Evolutionary conservation across 2,888 invertebrate species (phyloP), one percentile per base, ranked within the genome.

Genomic region (Drosophila paranaensis): DNA sequence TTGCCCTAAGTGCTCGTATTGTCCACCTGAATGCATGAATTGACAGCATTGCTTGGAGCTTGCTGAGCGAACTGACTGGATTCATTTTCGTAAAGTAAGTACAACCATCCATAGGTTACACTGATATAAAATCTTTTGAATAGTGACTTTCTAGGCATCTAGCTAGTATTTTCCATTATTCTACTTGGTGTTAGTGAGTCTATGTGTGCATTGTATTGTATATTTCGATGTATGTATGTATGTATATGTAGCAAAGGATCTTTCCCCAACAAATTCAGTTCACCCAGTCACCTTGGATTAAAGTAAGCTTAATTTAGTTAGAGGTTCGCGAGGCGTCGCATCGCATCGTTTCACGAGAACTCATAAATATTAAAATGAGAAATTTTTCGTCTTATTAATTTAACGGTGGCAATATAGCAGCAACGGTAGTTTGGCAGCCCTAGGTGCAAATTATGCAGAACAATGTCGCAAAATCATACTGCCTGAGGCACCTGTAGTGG

Each of bases 321-420:
- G 53, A 75, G 53, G 60, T 30, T 16, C 51, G 71, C 40, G 39
- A 20, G 33, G 58, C 48, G 57, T 53, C 51, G 69, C 50, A 27
- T 40, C 62, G 62, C 25, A 27, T 40, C 62, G 62, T 25, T 65
- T 63, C 45, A 63, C 71, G 35, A 65, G 82, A 79, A 74, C 87
- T 89, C 90, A 89, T 90, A 89, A 89, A 89, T 89, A 89, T 89
- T 90, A 89, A 89, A 89, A 89, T 89, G 89, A 78, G 71, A 79
- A 90, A 90, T 89, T 90, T 90, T 68, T 84, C 84, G 90, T 89
- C 90, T 89, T 89, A 89, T 89, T 89, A 85, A 85, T 88, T 85
- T 85, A 88, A 88, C 86, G 80, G 73, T 85, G 77, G 86, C 86
- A 80, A 71, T 76, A 67, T 51, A 71, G 77, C 57, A 66, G 56